Evolutionary conservation across 2,888 invertebrate species (phyloP).

Genomic region (Tachina lurida): DNA sequence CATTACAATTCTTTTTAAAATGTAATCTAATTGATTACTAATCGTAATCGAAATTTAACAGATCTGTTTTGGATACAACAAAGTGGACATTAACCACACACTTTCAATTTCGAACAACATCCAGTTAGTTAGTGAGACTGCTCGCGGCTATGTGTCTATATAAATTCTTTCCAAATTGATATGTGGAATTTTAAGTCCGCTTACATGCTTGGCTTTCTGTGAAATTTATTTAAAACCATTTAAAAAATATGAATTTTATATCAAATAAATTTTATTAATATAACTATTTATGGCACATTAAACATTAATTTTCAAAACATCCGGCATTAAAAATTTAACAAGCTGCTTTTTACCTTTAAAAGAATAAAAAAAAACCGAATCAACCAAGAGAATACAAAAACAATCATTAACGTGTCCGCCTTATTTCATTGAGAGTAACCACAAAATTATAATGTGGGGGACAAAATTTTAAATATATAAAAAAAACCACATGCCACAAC

Average conservation of each 20-base stretch:
- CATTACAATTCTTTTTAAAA: too few species aligned
- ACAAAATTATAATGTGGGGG: slow-evolving; percentile 50
- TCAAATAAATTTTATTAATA: not conserved
- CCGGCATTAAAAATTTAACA: slow-evolving; percentile 56
- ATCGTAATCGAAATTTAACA: too few species aligned
- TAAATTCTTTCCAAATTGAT: not conserved
- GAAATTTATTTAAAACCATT: not conserved
- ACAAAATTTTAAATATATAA: slow-evolving; percentile 43
- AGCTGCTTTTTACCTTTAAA: slow-evolving; percentile 46
- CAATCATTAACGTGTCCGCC: slow-evolving; percentile 66
- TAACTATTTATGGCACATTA: slow-evolving; percentile 7
- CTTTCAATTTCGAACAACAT: too few species aligned
- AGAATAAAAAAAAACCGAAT: slow-evolving; percentile 21
- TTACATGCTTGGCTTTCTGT: not conserved
- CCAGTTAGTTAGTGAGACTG: too few species aligned
- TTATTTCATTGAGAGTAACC: slow-evolving; percentile 59
- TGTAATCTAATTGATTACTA: too few species aligned
- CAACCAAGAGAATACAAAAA: slow-evolving; percentile 35
- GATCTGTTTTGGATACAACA: too few species aligned
- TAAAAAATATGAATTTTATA: not conserved
- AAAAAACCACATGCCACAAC: slow-evolving; percentile 69
- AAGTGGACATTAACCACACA: too few species aligned
- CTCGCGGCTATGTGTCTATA: too few species aligned
- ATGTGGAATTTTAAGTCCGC: not conserved
- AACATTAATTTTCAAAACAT: slow-evolving; percentile 61